Conservation (phyloP, 2,888 invertebrate genomes). For the Acrobasis consociella region DNA sequence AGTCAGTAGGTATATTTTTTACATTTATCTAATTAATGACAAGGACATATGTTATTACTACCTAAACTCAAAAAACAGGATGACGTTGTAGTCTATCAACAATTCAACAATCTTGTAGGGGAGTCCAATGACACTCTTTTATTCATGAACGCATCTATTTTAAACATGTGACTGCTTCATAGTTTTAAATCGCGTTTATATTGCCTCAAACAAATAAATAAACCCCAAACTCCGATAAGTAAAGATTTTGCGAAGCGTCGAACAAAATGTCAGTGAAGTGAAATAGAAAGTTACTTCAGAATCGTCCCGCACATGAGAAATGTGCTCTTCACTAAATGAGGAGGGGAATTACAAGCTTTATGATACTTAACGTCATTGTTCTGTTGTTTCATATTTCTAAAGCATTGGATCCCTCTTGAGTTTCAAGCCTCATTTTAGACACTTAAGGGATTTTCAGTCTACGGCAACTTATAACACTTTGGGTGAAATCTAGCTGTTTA, state of each 20-base stretch:
- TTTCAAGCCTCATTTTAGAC: conserved; percentile 17
- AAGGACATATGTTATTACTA: too few species aligned
- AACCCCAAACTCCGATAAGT: neutral
- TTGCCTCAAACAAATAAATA: neutral
- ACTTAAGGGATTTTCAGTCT: conserved; percentile 4
- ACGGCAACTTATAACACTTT: conserved; percentile 18
- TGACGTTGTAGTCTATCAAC: too few species aligned
- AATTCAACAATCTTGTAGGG: too few species aligned
- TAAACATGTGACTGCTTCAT: too few species aligned
- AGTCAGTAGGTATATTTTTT: too few species aligned
- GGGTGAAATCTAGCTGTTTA: conserved; percentile 1
- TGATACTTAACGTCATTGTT: conserved; percentile 26
- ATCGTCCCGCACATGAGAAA: conserved; percentile 36
- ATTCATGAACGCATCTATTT: too few species aligned
- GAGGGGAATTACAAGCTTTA: conserved; percentile 33
- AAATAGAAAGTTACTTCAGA: neutral
- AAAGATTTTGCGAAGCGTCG: neutral
- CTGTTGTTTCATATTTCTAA: conserved; percentile 15
- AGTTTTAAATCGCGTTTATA: too few species aligned
- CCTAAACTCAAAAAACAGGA: too few species aligned
- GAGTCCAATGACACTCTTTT: too few species aligned
- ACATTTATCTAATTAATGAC: too few species aligned
- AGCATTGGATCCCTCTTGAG: conserved; percentile 10
- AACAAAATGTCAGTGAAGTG: neutral
- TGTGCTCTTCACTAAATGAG: conserved; percentile 44